A percentile compares a stretch with the other conserved stretches of the same genome.
Evolutionary conservation across 1,140 invertebrate species (phyloP).

Genomic region (Lepeophtheirus salmonis): DNA sequence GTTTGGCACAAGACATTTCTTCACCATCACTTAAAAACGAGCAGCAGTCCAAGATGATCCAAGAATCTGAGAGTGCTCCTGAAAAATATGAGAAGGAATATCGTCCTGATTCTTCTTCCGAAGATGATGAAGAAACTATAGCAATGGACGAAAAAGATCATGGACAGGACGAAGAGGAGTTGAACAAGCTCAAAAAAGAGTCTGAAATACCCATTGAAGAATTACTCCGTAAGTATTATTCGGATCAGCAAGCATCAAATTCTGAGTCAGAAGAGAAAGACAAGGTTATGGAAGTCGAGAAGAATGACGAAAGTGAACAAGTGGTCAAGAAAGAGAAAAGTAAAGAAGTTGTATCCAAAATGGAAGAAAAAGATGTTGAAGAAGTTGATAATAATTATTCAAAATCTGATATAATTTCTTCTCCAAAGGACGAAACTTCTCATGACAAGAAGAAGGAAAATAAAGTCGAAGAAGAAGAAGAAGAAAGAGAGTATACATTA

Average conservation of each 20-base stretch:
- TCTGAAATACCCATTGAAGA: slow-evolving; percentile 78
- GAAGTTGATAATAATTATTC: too few relatives aligned
- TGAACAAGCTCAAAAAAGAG: slow-evolving; percentile 68
- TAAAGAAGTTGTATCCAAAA: slow-evolving; percentile 31
- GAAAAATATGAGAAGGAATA: slow-evolving; percentile 41
- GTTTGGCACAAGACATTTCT: slow-evolving; percentile 40
- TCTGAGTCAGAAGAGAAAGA: slow-evolving; percentile 34
- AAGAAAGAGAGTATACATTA: slow-evolving; percentile 23
- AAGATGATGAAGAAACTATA: slow-evolving; percentile 89
- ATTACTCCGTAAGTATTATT: slow-evolving; percentile 48
- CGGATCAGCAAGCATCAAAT: slow-evolving; percentile 35
- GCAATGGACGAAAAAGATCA: slow-evolving; percentile 54
- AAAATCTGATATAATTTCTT: too few relatives aligned
- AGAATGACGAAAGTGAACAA: slow-evolving; percentile 21
- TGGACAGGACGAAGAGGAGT: slow-evolving; percentile 42
- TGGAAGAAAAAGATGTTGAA: slow-evolving; percentile 27
- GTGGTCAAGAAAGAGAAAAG: slow-evolving; percentile 19
- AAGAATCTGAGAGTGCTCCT: background rate
- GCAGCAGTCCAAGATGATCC: background rate
- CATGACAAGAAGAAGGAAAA: slow-evolving; percentile 47
- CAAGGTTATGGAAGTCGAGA: slow-evolving; percentile 26
- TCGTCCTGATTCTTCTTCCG: slow-evolving; percentile 49
- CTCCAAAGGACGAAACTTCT: slow-evolving; percentile 38
- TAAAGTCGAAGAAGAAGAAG: slow-evolving; percentile 24
- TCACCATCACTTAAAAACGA: background rate